These are phyloP conservation scores for Hoplostethus atlanticus DNA, from an alignment of 2,797 vertebrate genomes.

Conservation along the genomic window DNA sequence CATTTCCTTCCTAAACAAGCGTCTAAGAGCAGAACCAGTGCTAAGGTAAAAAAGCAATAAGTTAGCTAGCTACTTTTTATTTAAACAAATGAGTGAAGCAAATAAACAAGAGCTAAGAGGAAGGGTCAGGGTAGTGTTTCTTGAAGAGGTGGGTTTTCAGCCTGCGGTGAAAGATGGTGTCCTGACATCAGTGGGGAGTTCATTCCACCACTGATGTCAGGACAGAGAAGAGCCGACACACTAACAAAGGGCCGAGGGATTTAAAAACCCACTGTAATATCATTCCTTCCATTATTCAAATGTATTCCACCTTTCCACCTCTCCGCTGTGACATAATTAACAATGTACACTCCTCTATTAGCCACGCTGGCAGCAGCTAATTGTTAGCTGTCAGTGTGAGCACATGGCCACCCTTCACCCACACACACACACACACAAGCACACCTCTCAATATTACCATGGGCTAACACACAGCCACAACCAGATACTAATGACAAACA, in stretches of 20 bases:
- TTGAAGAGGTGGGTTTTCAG: too few species aligned
- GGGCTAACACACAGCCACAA: too few species aligned
- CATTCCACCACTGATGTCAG: too few species aligned
- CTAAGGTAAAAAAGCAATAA: too few species aligned
- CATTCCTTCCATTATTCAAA: slow-evolving; percentile 81
- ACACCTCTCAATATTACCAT: not conserved
- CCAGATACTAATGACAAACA: not conserved
- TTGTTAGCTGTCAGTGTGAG: slow-evolving; percentile 81
- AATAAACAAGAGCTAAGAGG: too few species aligned
- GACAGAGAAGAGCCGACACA: slow-evolving; percentile 2
- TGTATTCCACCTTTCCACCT: slow-evolving; percentile 82
- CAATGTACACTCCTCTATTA: slow-evolving; percentile 81
- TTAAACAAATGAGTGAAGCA: too few species aligned
- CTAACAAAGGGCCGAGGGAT: slow-evolving; percentile 55
- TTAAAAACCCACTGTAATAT: slow-evolving; percentile 62
- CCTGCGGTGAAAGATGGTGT: too few species aligned
- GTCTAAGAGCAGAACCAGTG: too few species aligned
- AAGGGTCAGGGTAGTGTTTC: too few species aligned
- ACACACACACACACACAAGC: slow-evolving; percentile 19
- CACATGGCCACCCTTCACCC: slow-evolving; percentile 61
- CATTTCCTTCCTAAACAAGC: too few species aligned
- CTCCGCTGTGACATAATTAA: slow-evolving; percentile 80
- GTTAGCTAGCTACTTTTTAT: too few species aligned
- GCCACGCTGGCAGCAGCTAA: slow-evolving; percentile 74
- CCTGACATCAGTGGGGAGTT: too few species aligned